These are phyloP conservation scores for Drosophila lutescens DNA, from an alignment of 2,888 invertebrate genomes.

Conservation along the genomic window DNA sequence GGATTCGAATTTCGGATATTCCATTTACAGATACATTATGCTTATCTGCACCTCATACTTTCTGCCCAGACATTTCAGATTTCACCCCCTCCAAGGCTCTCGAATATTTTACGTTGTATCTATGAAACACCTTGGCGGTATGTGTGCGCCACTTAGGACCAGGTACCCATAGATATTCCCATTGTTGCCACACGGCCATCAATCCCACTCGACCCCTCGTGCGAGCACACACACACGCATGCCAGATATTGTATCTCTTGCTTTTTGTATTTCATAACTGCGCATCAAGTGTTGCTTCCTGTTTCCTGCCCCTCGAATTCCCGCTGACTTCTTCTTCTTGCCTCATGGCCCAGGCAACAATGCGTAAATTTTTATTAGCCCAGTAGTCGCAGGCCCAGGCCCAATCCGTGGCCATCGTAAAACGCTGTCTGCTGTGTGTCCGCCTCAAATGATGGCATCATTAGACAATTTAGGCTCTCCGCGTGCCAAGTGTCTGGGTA, in stretches of 20 bases:
- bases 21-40: slow-evolving; percentile 20
- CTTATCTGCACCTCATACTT: slow-evolving; percentile 26
- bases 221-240: neutral
- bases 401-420: slow-evolving; percentile 41
- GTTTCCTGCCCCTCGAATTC: slow-evolving; percentile 44
- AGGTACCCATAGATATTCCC: slow-evolving; percentile 36
- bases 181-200: slow-evolving; percentile 44
- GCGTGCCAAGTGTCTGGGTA: slow-evolving; percentile 32
- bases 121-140: slow-evolving; percentile 20
- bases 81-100: neutral
- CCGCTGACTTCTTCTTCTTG: slow-evolving; percentile 32
- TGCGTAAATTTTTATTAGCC: slow-evolving; percentile 72
- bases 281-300: slow-evolving; percentile 74
- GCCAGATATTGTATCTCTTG: slow-evolving; percentile 26
- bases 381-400: slow-evolving; percentile 10
- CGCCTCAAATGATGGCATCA: slow-evolving; percentile 74
- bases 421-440: slow-evolving; percentile 38
- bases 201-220: slow-evolving; percentile 8
- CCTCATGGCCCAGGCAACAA: slow-evolving; percentile 49
- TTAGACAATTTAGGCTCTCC: slow-evolving; percentile 76
- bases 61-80: slow-evolving; percentile 1
- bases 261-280: slow-evolving; percentile 64
- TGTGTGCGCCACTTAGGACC: slow-evolving; percentile 31
- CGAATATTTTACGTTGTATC: slow-evolving; percentile 6
- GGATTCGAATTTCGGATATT: slow-evolving; percentile 1